Evolutionary conservation across 2,888 invertebrate genomes (phyloP).

Genomic region (Phengaris arion): DNA sequence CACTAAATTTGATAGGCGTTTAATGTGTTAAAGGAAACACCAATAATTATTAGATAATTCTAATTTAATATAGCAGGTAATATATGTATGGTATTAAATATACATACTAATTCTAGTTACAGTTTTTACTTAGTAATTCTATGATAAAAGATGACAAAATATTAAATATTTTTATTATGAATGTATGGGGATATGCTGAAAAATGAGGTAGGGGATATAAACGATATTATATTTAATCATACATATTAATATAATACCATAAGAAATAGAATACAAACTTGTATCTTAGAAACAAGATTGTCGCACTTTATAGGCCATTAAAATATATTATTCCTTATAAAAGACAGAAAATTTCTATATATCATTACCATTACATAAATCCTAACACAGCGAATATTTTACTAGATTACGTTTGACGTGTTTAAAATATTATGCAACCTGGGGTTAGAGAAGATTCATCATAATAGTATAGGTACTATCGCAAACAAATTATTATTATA

Average conservation of each 20-base stretch:
- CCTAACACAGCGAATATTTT: constrained; percentile 24
- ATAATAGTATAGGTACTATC: background rate
- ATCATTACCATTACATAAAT: constrained; percentile 6
- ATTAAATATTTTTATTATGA: constrained; percentile 8
- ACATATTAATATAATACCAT: background rate
- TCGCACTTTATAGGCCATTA: constrained; percentile 25
- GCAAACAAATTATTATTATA: background rate
- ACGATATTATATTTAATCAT: constrained; percentile 29
- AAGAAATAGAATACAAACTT: constrained; percentile 3
- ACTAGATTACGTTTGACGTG: constrained; percentile 14
- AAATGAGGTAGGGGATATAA: constrained; percentile 54
- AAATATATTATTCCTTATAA: constrained; percentile 4
- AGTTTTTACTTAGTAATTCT: constrained; percentile 20
- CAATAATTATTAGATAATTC: constrained; percentile 53
- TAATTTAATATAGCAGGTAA: constrained; percentile 74
- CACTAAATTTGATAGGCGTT: no score
- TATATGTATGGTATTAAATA: constrained; percentile 51
- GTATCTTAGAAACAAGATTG: constrained; percentile 4
- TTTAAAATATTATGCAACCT: background rate
- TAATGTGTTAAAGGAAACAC: constrained; percentile 35
- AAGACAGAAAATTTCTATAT: constrained; percentile 6
- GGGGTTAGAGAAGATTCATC: background rate
- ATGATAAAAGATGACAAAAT: constrained; percentile 8
- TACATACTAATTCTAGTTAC: constrained; percentile 54
- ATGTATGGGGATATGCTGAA: constrained; percentile 51